A percentile compares a stretch with the other conserved stretches of the same genome.
Evolutionary conservation across 2,797 vertebrate species (phyloP).

Genomic region (Eupleurogrammus muticus): DNA sequence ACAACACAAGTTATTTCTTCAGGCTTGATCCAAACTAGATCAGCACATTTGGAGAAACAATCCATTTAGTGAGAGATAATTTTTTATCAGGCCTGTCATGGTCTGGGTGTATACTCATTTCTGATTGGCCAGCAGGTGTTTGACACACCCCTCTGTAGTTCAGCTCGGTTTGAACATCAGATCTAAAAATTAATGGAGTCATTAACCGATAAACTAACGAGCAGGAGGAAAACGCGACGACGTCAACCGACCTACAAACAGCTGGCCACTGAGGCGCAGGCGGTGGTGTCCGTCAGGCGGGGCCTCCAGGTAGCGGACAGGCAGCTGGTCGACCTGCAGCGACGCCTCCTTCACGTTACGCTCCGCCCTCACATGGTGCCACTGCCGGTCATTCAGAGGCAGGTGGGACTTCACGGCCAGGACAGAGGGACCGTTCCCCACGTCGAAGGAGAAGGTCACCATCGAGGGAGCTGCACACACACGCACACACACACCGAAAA

Average conservation of each 20-base stretch:
- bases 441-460: slow-evolving; percentile 93
- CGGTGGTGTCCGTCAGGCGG: slow-evolving; percentile 89
- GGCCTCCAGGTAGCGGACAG: slow-evolving; percentile 85
- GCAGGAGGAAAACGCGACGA: too few relatives aligned
- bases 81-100: too few relatives aligned
- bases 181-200: too few relatives aligned
- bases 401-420: slow-evolving; percentile 88
- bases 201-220: too few relatives aligned
- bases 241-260: slow-evolving; percentile 91
- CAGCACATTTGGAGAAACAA: too few relatives aligned
- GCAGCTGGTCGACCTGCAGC: slow-evolving; percentile 92
- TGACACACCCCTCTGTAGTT: too few relatives aligned
- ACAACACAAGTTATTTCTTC: too few relatives aligned
- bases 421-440: slow-evolving; percentile 89
- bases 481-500: not conserved
- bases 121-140: too few relatives aligned
- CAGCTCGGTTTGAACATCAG: too few relatives aligned
- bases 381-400: slow-evolving; percentile 95
- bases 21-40: too few relatives aligned
- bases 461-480: slow-evolving; percentile 86
- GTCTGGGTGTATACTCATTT: too few relatives aligned
- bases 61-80: too few relatives aligned
- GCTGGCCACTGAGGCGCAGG: slow-evolving; percentile 91
- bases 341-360: slow-evolving; percentile 93
- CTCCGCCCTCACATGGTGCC: slow-evolving; percentile 93